Evolutionary conservation across 2,797 vertebrate species (phyloP).

Genomic region (Premnoplex brunnescens): DNA sequence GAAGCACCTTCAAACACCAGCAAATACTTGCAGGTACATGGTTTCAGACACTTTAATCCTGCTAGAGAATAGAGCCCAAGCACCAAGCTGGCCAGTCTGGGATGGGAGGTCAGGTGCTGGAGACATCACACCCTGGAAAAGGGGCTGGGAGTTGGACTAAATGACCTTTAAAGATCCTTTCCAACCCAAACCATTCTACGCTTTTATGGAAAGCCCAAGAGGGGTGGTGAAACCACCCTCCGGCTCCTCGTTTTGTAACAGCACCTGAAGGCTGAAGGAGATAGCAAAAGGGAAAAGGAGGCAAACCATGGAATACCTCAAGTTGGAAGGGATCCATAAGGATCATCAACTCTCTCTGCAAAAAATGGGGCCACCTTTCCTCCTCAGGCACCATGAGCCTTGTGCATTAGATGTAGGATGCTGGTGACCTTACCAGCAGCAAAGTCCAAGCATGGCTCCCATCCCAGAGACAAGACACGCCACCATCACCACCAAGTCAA

Average conservation of each 20-base stretch:
- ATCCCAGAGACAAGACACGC: not conserved
- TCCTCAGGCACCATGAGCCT: fast-evolving
- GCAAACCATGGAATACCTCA: too few species aligned
- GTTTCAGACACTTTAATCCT: not conserved
- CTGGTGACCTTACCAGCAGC: not conserved
- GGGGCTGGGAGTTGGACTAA: not conserved
- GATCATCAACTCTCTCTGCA: not conserved
- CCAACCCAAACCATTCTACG: fast-evolving
- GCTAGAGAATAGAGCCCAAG: not conserved
- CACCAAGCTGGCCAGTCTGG: fast-evolving
- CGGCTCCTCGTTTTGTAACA: too few species aligned
- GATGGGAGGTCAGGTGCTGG: not conserved
- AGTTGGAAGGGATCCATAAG: too few species aligned
- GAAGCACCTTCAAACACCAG: not conserved
- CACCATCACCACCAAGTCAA: not conserved
- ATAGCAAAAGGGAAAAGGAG: too few species aligned
- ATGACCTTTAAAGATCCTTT: not conserved
- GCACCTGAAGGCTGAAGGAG: too few species aligned
- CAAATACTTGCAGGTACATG: not conserved
- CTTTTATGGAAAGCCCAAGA: not conserved
- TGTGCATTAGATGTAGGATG: fast-evolving
- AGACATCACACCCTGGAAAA: not conserved
- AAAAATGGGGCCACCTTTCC: not conserved
- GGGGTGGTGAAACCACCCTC: too few species aligned
- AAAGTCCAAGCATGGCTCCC: not conserved